Percentiles rank a stretch among this genome's conserved stretches.
phyloP scores from a whole-genome alignment of 2,888 invertebrate species.

The Euzophera pinguis region DNA sequence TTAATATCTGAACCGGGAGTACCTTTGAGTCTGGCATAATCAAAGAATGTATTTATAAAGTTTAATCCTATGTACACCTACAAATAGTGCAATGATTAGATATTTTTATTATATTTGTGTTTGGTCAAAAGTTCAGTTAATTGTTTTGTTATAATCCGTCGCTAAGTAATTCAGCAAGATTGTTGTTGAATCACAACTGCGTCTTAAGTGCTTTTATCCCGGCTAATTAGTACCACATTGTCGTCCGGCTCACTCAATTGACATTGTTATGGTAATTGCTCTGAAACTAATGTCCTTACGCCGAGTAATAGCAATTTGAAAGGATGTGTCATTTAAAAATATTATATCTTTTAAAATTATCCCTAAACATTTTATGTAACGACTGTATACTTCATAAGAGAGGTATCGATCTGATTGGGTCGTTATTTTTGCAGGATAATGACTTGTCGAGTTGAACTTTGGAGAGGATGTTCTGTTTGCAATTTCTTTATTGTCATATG shows the following conservation, averaged over 20 bases:
- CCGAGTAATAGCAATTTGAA: not conserved
- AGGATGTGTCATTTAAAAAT: not conserved
- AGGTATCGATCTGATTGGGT: not conserved
- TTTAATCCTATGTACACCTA: not conserved
- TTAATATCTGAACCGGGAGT: not conserved
- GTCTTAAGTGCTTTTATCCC: not conserved
- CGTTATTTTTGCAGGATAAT: not conserved
- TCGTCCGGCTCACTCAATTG: constrained; percentile 6
- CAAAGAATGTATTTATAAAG: not conserved
- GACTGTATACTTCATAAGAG: not conserved
- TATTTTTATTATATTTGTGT: not conserved
- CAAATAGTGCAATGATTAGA: not conserved
- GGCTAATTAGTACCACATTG: constrained; percentile 8
- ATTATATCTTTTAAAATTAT: not conserved
- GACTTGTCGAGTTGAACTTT: not conserved
- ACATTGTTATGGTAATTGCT: constrained; percentile 7
- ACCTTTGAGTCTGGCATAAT: not conserved
- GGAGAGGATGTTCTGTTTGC: not conserved
- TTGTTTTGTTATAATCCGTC: not conserved
- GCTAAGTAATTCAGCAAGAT: not conserved
- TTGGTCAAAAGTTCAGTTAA: not conserved
- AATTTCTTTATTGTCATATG: not conserved
- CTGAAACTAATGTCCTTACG: not conserved
- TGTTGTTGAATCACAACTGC: not conserved
- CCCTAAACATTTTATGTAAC: not conserved